A percentile compares a stretch with the other conserved stretches of the same genome.
Conservation (phyloP, 2,888 invertebrate genomes). For the Torymus texanus region DNA sequence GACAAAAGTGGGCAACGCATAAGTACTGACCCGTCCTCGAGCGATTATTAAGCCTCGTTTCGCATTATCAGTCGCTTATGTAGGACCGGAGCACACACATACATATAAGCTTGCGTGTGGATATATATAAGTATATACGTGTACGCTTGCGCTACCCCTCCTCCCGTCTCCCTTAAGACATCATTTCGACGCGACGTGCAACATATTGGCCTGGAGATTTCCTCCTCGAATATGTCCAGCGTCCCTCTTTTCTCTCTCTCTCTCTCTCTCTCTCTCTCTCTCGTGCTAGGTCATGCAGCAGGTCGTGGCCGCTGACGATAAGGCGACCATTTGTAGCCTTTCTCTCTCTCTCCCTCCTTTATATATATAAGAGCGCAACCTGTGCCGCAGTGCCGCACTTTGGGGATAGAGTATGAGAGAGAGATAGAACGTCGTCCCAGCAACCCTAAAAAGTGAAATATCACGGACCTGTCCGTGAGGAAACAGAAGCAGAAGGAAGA, state of each 20-base stretch:
- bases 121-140: not conserved
- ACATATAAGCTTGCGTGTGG: too few species aligned
- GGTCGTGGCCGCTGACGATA: slow-evolving; percentile 23
- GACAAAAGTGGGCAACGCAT: too few species aligned
- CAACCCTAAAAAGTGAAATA: slow-evolving; percentile 45
- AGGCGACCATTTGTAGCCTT: slow-evolving; percentile 43
- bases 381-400: too few species aligned
- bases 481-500: not conserved
- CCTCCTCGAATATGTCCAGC: slow-evolving; percentile 16
- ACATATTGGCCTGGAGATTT: slow-evolving; percentile 42
- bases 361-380: not conserved
- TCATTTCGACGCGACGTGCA: slow-evolving; percentile 26
- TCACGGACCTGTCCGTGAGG: slow-evolving; percentile 5
- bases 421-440: not conserved
- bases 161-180: slow-evolving; percentile 31
- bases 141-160: not conserved
- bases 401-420: too few species aligned
- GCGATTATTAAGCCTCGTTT: slow-evolving; percentile 30
- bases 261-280: slow-evolving; percentile 1
- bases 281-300: slow-evolving; percentile 10
- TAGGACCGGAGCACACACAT: slow-evolving; percentile 1
- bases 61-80: slow-evolving; percentile 35
- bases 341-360: not conserved
- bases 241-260: not conserved
- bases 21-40: not conserved